Conservation (phyloP, 2,797 vertebrate species). For the Hydrocynus forskahlii region DNA sequence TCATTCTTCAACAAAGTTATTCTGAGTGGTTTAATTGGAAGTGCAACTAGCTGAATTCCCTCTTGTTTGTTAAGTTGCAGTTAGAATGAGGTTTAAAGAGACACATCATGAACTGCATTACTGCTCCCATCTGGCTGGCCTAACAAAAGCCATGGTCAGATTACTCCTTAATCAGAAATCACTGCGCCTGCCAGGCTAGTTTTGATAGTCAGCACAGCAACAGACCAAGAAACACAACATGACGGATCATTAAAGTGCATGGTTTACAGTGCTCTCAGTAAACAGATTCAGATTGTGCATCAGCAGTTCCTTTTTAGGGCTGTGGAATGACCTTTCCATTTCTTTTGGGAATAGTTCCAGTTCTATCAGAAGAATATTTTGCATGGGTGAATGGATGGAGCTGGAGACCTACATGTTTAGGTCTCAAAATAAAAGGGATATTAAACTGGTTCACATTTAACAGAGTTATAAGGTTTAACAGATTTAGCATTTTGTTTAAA, state of each 20-base stretch:
- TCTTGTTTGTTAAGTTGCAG: neutral
- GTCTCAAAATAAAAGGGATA: neutral
- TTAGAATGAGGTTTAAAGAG: neutral
- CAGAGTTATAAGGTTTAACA: too few species aligned
- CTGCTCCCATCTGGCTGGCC: neutral
- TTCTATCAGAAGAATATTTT: neutral
- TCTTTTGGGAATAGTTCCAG: neutral
- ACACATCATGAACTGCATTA: neutral
- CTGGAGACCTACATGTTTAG: too few species aligned
- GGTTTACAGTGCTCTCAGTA: neutral
- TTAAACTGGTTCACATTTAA: too few species aligned
- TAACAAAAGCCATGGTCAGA: neutral
- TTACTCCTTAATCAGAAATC: neutral
- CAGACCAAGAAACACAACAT: neutral
- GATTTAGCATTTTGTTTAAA: too few species aligned
- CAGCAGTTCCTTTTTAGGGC: neutral
- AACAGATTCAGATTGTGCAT: neutral
- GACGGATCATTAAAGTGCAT: neutral
- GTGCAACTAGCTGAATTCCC: neutral
- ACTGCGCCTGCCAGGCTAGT: neutral
- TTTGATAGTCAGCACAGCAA: neutral
- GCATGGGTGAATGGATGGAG: neutral
- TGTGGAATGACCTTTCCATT: neutral
- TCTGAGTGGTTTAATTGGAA: too few species aligned
- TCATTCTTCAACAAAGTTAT: too few species aligned